Evolutionary conservation across 1,140 invertebrate genomes (phyloP), one percentile per base, ranked within the genome.

Genomic region (Alviniconcha marisindica): DNA sequence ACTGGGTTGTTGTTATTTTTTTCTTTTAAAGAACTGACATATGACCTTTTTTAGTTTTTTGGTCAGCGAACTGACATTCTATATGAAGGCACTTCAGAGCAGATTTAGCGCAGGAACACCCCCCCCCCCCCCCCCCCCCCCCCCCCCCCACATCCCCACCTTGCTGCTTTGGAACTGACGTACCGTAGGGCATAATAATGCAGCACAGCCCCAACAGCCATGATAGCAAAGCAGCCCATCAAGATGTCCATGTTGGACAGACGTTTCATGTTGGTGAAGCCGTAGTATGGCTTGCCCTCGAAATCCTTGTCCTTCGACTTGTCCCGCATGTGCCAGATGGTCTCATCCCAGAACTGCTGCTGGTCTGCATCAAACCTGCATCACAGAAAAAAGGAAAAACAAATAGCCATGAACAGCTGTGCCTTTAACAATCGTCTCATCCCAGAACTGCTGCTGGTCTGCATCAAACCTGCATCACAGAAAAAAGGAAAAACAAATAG

Each of bases 271-370:
- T 24, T 80, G 56, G 15, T 60, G 56, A 80, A 40, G 12, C 78
- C 60, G 28, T 80, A 80, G 60, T 80, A 80, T 12, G 78, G 60
- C 56, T 44, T 80, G 33, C 38, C 56, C 60, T 80, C 78, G 31
- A 42, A 80, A 15, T 80, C 56, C 18, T 80, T 80, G 78, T 80
- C 78, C 36, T 66, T 60, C 28, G 78, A 24, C 40, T 69, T 33
- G 40, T 80, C 56, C n/a, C 78, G 78, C 78, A 80, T 80, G 56
- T 28, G 15, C 36, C 38, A 80, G 3, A 80, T 42, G 4, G 56
- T 80, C 36, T 80, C 78, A 31, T 80, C 78, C 78, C 78, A 80
- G 31, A 80, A 80, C 78, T 48, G 21, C 56, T 80, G 78, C 21
- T 44, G 31, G 0, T 80, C 78, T 66, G 36, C 78, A 66, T 80